These are phyloP conservation scores for Gorsachius magnificus DNA, from an alignment of 2,797 vertebrate species.

Conservation along the genomic window DNA sequence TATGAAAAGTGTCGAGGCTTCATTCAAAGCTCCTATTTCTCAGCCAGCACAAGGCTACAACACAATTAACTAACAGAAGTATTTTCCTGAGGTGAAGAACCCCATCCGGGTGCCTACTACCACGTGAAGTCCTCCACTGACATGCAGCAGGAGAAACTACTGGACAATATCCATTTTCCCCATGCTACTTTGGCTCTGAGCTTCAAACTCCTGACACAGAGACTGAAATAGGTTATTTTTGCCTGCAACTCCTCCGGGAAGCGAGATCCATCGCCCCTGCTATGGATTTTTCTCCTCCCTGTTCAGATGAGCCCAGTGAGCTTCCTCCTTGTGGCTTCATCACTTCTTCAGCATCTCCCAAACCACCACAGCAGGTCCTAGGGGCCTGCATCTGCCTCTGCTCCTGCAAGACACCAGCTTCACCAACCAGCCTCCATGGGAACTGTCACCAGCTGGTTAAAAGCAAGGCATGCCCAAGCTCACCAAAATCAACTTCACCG, in stretches of 20 bases:
- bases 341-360: neutral
- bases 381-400: fast-evolving
- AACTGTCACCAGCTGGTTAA: neutral
- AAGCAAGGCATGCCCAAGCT: neutral
- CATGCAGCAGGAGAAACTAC: neutral
- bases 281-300: neutral
- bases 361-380: neutral
- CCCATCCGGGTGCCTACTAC: neutral
- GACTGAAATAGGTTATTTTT: neutral
- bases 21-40: neutral
- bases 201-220: neutral
- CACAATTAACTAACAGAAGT: neutral
- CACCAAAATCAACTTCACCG: neutral
- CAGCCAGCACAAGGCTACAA: neutral
- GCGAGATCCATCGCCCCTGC: fast-evolving
- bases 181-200: neutral
- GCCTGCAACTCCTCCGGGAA: neutral
- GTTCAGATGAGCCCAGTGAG: neutral
- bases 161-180: neutral
- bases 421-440: neutral
- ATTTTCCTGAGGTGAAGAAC: neutral
- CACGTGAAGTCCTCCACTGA: neutral
- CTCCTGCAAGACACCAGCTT: neutral
- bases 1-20: neutral
- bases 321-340: neutral